phyloP scores from a whole-genome alignment of 2,113 vertebrate species.

The Charina bottae region DNA sequence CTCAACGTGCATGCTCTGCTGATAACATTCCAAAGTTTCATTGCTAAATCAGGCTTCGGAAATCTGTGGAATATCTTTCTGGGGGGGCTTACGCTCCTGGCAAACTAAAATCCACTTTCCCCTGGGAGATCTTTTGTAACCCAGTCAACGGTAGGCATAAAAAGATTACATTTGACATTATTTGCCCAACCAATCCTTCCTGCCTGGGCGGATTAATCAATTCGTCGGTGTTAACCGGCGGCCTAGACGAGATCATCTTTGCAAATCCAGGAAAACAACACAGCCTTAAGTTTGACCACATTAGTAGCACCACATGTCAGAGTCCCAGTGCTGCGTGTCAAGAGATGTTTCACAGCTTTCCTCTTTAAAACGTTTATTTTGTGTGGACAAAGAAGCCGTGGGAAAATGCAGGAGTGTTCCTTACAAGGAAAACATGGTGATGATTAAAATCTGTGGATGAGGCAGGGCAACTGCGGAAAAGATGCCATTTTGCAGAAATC shows the following conservation, averaged over 20 bases:
- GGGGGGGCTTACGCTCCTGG: no score
- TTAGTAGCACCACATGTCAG: no score
- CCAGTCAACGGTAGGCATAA: no score
- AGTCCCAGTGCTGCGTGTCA: neutral
- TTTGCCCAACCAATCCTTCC: neutral
- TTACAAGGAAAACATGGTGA: neutral
- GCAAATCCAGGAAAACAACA: neutral
- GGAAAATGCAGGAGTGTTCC: neutral
- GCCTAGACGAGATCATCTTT: neutral
- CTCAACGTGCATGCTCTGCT: neutral
- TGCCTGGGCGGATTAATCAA: neutral
- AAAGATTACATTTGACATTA: no score
- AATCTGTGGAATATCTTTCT: neutral
- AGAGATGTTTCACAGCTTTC: neutral
- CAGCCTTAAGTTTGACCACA: neutral
- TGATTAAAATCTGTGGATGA: neutral
- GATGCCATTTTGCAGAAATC: neutral
- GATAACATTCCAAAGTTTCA: neutral
- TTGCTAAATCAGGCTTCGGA: neutral
- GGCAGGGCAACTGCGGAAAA: neutral
- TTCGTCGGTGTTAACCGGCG: neutral
- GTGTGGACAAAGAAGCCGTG: neutral
- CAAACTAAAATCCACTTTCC: no score
- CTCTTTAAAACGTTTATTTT: neutral
- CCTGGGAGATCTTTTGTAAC: no score